Base-by-base conservation (phyloP, 2,113 vertebrate species). In the Stictonetta naevosa region DNA sequence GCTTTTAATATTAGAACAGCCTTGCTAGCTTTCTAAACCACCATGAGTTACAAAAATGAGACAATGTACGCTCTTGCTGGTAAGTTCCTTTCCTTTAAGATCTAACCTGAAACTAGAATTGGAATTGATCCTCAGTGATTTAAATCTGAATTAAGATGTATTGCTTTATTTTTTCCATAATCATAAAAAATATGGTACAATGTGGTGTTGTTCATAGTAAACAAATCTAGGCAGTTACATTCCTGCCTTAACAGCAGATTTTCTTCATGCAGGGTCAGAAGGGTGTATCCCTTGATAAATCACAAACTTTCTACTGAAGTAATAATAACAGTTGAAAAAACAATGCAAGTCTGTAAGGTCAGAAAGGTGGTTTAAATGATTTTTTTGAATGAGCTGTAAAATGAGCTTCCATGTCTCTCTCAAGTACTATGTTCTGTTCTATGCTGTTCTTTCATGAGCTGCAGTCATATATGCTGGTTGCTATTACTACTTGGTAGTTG, bases 71-170 rank as follows among this genome's bases (percentile, higher is more conserved):
- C 94, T 92, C 86, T 91, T 86, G 93, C 33, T 64, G 98, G 98
- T 98, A 95, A 98, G 98, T 98, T 89, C 79, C 86, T 97, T 95
- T 97, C 31, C 59, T 94, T 96, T 96, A 67, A 90, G 33, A 50
- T 86, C 55, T 80, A 81, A 88, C 31, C 14, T 59, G 62, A 95
- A 89, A 56, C 29, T 17, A 67, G 76, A 75, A 79, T 83, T 87
- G 29, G 8, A 82, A 79, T 17, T 13, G 3, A 66, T 78, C 8
- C 6, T 85, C 10, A 28, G 52, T 83, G 52, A 46, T 46, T 78
- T 26, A 74, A 71, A 56, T 33, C 3, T 52, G 18, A 40, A 8
- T 87, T 87, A 64, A 60, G 36, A 33, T 66, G 1, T 52, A 17
- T 52, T 88, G 22, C 26, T 93, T 81, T 81, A 11, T 38, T 18